Evolutionary conservation across 2,797 vertebrate species (phyloP).

Genomic region (Arnoldichthys spilopterus): DNA sequence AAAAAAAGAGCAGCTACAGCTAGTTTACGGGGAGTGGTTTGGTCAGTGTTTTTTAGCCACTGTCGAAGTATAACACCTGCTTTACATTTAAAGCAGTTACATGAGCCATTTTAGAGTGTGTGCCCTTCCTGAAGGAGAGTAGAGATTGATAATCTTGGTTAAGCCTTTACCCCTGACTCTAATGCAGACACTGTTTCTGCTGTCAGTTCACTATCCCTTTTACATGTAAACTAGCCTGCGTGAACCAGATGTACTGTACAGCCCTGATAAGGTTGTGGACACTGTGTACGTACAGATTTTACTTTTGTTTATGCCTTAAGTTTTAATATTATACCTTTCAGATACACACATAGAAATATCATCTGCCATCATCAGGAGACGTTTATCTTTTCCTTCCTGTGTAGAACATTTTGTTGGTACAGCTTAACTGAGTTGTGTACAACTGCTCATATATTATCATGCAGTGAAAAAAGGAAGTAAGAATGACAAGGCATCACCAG

Average conservation of each 20-base stretch:
- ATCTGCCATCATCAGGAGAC: not conserved
- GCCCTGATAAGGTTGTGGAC: not conserved
- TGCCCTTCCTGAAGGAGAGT: not conserved
- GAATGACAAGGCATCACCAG: conserved; percentile 14
- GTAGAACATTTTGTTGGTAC: not conserved
- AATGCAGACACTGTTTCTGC: not conserved
- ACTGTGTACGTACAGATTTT: not conserved
- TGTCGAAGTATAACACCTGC: not conserved
- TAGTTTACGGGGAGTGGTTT: not conserved
- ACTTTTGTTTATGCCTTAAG: no score
- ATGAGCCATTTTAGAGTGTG: not conserved
- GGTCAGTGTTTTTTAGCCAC: not conserved
- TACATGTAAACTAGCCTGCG: not conserved
- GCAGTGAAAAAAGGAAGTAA: conserved; percentile 39
- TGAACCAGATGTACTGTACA: not conserved
- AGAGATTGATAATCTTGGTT: conserved; percentile 27
- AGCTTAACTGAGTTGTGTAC: conserved; percentile 11
- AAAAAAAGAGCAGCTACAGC: not conserved
- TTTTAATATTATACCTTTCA: no score
- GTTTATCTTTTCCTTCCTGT: not conserved
- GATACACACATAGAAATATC: not conserved
- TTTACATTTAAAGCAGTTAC: not conserved
- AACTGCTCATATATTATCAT: conserved; percentile 41
- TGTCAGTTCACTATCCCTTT: conserved; percentile 1
- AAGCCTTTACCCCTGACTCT: not conserved